Evolutionary conservation across 2,797 vertebrate genomes (phyloP).

Genomic region (Neostethus bicornis): DNA sequence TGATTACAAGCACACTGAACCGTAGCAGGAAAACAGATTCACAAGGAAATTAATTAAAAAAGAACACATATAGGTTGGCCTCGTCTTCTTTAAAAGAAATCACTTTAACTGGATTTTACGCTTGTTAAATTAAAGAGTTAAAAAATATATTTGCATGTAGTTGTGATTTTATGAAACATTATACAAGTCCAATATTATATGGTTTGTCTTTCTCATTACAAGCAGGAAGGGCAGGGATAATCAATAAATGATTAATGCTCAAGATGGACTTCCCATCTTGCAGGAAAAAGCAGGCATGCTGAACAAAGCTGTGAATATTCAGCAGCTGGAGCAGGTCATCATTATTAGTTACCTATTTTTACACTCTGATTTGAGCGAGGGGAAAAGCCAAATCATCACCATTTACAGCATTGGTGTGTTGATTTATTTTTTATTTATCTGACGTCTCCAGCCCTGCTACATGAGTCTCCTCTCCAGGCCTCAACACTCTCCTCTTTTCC

Average conservation of each 20-base stretch:
- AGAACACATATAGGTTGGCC: constrained; percentile 26
- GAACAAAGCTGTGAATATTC: constrained; percentile 30
- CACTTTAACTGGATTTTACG: constrained; percentile 7
- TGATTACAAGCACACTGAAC: constrained; percentile 24
- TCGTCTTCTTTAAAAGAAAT: constrained; percentile 13
- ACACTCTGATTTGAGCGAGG: constrained; percentile 11
- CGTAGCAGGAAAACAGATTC: constrained; percentile 53
- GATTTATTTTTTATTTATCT: neutral
- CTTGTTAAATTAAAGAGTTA: neutral
- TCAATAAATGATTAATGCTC: constrained; percentile 71
- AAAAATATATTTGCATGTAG: constrained; percentile 42
- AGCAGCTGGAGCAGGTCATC: constrained; percentile 37
- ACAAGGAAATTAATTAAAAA: constrained; percentile 66
- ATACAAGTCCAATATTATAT: constrained; percentile 50
- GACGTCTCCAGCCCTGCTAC: constrained; percentile 13
- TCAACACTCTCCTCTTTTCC: neutral
- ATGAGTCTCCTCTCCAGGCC: constrained; percentile 42
- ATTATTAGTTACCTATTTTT: constrained; percentile 23
- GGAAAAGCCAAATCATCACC: constrained; percentile 36
- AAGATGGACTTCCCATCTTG: constrained; percentile 52
- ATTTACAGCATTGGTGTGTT: constrained; percentile 27
- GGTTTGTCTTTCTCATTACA: constrained; percentile 72
- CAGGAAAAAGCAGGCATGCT: constrained; percentile 23
- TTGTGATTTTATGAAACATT: constrained; percentile 47
- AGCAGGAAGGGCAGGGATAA: constrained; percentile 65